Evolutionary conservation across 1,140 invertebrate species (phyloP), one percentile per base, ranked within the genome.

Genomic region (Nasonia vitripennis): DNA sequence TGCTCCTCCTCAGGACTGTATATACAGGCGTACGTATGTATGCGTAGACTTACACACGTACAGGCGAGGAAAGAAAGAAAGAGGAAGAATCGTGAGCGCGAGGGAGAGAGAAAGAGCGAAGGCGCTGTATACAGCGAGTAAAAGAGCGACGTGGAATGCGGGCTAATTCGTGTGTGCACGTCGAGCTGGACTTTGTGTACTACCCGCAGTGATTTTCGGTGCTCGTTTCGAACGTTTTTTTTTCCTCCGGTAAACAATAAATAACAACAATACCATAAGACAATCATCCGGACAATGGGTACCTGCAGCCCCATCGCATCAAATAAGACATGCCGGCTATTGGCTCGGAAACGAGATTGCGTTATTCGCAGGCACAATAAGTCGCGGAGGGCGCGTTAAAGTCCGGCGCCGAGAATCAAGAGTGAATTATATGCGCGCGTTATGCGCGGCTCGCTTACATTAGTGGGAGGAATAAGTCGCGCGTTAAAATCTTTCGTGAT

Each of bases 71-170:
- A 62, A 62, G 55, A 62, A 62, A 62, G 55, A 62, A 62, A 62
- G 55, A 62, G 55, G 55, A 62, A 41, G 73, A 75, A 75, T 75
- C 73, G 73, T 75, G 73, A 75, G 37, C n/a, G 34, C 27, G 27
- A 10, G 77, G 55, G 77, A 23, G 37, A 75, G 41, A n/a, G 73
- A 37, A 12, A 37, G 27, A 20, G 73, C 27, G 74, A 48, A 48
- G 74, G 45, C 10, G 14, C 23, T 34, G 17, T 27, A 70, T 70
- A 71, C 70, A 71, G 31, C 70, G 48, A 78, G 77, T 23, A 78
- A 27, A 23, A 23, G 27, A 78, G 31, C 48, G 77, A 55, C 20
- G 78, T 70, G 78, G 62, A 80, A 80, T 80, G 55, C 78, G 55
- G 31, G 62, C 31, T n/a, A 80, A 68, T 68, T 80, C 17, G 55